Base-by-base conservation (phyloP, 2,797 vertebrate genomes). In the Etheostoma nigrum region DNA sequence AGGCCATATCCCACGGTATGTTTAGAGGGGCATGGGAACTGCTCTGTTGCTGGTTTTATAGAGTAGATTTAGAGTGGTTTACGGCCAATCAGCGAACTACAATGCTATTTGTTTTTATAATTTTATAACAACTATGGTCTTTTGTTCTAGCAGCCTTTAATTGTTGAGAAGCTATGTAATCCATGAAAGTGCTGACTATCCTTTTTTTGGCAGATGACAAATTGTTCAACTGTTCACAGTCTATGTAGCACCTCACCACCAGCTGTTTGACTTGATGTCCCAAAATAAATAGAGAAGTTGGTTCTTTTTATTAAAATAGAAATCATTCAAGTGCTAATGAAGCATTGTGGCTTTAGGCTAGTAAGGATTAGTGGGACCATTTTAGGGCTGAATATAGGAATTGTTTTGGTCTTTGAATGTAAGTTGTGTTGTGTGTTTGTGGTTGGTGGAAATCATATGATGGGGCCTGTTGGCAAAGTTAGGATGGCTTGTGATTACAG, bases 101-200 rank as follows among this genome's bases (percentile, higher is more conserved):
- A 25, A 44, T 58, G 18, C 51, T 54, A 48, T 71, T 71, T 67
- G 47, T 61, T 54, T 67, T 74, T n/a, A 4, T 63, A 25, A 18
- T 42, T 19, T 62, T 62, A 14, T 51, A 70, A 54, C 23, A 67
- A 2, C 19, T 1, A 4, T 4, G 1, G 2, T 12, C 0, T 45
- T 33, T 57, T 70, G 6, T 54, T 61, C 0, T 33, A 18, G 25
- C 7, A 12, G 19, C 2, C 3, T 58, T 81, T 75, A 30, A 30
- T 23, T 53, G 58, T 70, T 57, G n/a, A 25, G 84, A 81, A 60
- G 76, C 54, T 82, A 47, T 76, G 74, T 69, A 74, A 76, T 71
- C 49, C 44, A 18, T 48, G 49, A 67, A 83, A 76, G 47, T 72
- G 74, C 82, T 83, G 85, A 88, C 73, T 49, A 9, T 19, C 19